A percentile compares a stretch with the other conserved stretches of the same genome.
phyloP scores from a whole-genome alignment of 2,797 vertebrate genomes.

The Clarias laeviceps region DNA sequence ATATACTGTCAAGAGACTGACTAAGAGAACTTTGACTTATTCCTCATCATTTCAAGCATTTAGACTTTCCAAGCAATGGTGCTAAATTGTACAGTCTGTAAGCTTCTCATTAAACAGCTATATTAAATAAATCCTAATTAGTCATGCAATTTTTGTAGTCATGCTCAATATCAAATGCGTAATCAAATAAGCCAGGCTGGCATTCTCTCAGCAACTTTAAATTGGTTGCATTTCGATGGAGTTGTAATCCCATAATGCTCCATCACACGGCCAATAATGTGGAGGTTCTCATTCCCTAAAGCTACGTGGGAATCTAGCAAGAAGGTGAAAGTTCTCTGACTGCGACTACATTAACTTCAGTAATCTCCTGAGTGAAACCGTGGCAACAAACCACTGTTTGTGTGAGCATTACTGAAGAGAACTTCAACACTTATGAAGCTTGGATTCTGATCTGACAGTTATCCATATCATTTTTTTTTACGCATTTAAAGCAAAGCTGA shows the following conservation, averaged over 20 bases:
- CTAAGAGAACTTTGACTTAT: neutral
- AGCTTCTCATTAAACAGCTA: neutral
- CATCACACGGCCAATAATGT: neutral
- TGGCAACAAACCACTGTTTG: neutral
- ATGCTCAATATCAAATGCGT: neutral
- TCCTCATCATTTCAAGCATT: neutral
- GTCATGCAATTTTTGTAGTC: neutral
- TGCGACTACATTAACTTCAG: neutral
- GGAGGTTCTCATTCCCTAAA: neutral
- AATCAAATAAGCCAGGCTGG: neutral
- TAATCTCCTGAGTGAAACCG: conserved; percentile 15
- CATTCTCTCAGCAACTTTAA: neutral
- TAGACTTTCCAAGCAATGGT: neutral
- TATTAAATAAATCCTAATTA: neutral
- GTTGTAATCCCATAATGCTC: conserved; percentile 11
- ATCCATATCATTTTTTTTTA: neutral
- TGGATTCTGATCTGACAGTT: neutral
- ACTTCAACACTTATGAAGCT: neutral
- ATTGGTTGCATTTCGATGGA: neutral
- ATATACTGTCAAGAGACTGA: neutral
- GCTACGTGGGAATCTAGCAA: conserved; percentile 12
- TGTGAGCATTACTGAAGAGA: neutral
- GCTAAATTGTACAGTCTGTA: neutral
- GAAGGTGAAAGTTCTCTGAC: neutral
- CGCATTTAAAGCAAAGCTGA: neutral